A percentile compares a stretch with the other conserved stretches of the same genome.
phyloP scores from a whole-genome alignment of 2,113 vertebrate genomes.

The Climacteris rufus region DNA sequence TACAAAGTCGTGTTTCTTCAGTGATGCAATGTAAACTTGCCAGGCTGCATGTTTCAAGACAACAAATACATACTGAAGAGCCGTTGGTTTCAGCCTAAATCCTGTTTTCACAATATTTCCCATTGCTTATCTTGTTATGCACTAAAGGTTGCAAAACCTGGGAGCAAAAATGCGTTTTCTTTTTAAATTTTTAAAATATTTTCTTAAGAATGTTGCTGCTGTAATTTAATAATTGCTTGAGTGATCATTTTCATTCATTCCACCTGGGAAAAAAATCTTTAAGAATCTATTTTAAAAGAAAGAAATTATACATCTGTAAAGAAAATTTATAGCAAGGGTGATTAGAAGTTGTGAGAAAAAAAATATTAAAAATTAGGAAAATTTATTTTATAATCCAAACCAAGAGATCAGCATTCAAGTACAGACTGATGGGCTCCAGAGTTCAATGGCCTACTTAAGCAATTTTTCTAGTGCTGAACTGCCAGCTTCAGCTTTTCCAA shows the following conservation, averaged over 20 bases:
- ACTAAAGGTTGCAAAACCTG: not conserved
- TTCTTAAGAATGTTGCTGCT: not conserved
- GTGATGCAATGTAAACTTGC: not conserved
- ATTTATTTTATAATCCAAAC: not conserved
- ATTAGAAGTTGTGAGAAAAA: not conserved
- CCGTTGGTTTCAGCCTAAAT: not conserved
- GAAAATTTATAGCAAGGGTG: not conserved
- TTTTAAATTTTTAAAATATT: not conserved
- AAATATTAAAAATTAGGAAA: not conserved
- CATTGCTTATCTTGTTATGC: not conserved
- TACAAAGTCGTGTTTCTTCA: not conserved
- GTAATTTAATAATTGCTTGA: not conserved
- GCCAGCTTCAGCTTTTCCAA: not conserved
- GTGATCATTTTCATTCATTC: not conserved
- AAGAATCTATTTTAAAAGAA: not conserved
- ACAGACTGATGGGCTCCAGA: not conserved
- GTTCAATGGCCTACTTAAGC: not conserved
- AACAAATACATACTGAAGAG: not conserved
- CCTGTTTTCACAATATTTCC: not conserved
- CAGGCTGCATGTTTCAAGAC: not conserved
- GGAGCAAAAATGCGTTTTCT: not conserved
- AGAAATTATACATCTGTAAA: not conserved
- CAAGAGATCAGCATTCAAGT: not conserved
- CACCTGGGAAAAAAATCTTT: not conserved
- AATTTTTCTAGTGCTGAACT: not conserved